Evolutionary conservation across 2,113 vertebrate species (phyloP).

Genomic region (Oceanites oceanicus): DNA sequence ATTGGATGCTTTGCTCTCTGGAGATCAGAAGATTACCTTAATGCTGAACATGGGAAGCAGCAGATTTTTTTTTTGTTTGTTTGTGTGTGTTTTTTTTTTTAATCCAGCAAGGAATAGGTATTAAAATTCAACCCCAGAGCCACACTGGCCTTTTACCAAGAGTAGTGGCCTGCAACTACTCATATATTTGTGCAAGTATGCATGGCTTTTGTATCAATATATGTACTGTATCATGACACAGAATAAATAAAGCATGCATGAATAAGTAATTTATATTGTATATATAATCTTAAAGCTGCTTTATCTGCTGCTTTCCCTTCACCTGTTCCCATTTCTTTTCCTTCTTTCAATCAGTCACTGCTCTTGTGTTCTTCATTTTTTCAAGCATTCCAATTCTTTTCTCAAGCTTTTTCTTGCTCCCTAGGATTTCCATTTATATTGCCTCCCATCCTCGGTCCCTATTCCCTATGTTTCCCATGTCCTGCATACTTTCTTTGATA

Average conservation of each 20-base stretch:
- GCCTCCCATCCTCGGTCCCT: accelerated
- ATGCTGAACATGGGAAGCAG: neutral
- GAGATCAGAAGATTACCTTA: neutral
- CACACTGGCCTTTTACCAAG: neutral
- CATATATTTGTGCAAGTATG: accelerated
- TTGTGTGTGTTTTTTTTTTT: neutral
- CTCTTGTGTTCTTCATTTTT: neutral
- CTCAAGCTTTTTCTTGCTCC: neutral
- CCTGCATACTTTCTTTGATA: neutral
- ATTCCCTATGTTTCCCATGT: accelerated
- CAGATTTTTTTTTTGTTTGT: neutral
- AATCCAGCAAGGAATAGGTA: neutral
- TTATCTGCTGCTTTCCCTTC: neutral
- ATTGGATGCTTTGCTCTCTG: neutral
- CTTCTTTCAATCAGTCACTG: neutral
- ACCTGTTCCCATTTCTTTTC: neutral
- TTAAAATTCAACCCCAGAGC: neutral
- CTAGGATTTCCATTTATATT: neutral
- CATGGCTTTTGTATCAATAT: neutral
- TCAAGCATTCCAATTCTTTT: neutral
- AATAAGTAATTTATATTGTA: neutral
- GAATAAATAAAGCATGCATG: neutral
- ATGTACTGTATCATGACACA: neutral
- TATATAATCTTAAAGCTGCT: neutral
- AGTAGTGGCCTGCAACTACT: neutral